Evolutionary conservation across 2,797 vertebrate species (phyloP).

Genomic region (Perodicticus potto): DNA sequence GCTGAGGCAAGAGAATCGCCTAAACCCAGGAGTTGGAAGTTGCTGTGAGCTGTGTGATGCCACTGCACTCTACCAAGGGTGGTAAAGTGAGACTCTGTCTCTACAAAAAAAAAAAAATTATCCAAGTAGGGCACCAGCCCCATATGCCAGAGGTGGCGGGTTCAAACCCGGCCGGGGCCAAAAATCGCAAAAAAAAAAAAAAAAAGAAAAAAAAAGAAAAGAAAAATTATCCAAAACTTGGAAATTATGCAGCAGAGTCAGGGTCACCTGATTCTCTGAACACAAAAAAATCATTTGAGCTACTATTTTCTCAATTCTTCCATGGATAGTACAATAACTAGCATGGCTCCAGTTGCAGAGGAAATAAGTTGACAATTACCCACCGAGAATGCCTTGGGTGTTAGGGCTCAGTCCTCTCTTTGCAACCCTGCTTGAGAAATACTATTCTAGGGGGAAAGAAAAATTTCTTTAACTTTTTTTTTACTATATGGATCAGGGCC

Average conservation of each 20-base stretch:
- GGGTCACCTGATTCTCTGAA: neutral
- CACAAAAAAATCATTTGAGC: neutral
- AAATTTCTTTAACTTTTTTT: neutral
- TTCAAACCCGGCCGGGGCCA: too few species aligned
- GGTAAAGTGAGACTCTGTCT: too few species aligned
- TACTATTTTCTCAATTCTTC: neutral
- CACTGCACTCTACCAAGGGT: too few species aligned
- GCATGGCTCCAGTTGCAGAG: too few species aligned
- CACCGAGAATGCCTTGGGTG: neutral
- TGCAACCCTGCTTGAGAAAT: neutral
- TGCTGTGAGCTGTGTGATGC: too few species aligned
- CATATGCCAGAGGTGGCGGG: too few species aligned
- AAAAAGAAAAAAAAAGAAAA: too few species aligned
- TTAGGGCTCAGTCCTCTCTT: neutral
- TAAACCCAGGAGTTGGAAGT: too few species aligned
- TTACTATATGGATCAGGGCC: neutral
- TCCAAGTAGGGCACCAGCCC: too few species aligned
- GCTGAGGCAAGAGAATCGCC: too few species aligned
- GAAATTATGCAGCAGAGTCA: neutral
- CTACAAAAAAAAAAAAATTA: too few species aligned
- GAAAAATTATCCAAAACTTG: neutral
- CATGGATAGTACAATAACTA: neutral
- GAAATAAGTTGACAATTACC: neutral
- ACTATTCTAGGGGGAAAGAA: neutral
- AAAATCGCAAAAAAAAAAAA: too few species aligned